Evolutionary conservation across 2,797 vertebrate genomes (phyloP), one percentile per base, ranked within the genome.

Genomic region (Tadarida brasiliensis): DNA sequence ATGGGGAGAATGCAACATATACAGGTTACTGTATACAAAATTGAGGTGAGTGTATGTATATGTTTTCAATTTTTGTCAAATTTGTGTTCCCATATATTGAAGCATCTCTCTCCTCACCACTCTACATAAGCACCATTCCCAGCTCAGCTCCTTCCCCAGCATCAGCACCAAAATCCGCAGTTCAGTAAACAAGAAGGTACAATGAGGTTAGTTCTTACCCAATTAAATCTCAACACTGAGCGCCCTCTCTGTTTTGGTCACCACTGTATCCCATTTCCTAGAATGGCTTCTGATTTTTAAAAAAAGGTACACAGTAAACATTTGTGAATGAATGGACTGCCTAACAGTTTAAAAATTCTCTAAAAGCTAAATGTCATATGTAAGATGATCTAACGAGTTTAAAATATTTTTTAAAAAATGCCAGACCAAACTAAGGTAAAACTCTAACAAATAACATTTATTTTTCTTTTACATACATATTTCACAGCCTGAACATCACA

Each of bases 371-470:
- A 80, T 5, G 83, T 81, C 87, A 87, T 87, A 94, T 24, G 82
- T 47, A 89, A 81, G 84, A 70, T 88, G 8, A 74, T 65, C 30
- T 88, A 70, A 28, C 44, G 56, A 92, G 51, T 68, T 90, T 90
- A 94, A 97, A 91, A 90, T 35, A 68, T 14, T 86, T 57, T 82
- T 4, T 63, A 93, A 96, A 96, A 56, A 96, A 96, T 84, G 51
- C n/a, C 71, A 96, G 63, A 92, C 82, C 49, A 94, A 96, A 95
- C 71, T 81, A 99, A 99, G 99, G 98, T 98, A 99, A 99, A 99
- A 99, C 98, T 98, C 98, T 98, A 98, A 99, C 98, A 98, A 98
- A 98, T 98, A 98, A 99, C 97, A 98, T 98, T 98, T 98, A 98
- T 98, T 98, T 98, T 98, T 99, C 98, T 98, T 98, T 98, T 97